A percentile compares a stretch with the other conserved stretches of the same genome.
Conservation (phyloP, 2,888 invertebrate genomes). For the Acanthosepion pharaonis region DNA sequence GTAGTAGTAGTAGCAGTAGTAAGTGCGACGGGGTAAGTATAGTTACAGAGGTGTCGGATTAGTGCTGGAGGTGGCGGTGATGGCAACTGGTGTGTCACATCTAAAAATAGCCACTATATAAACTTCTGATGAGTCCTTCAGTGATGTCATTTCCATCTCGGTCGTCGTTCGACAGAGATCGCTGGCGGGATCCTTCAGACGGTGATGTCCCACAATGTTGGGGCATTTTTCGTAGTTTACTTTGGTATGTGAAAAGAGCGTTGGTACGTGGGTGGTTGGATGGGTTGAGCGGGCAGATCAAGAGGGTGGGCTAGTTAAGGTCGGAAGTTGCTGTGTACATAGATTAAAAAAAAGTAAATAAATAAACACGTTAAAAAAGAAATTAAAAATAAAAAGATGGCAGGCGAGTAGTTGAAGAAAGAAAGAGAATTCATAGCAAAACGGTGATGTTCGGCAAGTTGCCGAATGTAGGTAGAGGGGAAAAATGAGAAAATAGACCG, state of each 20-base stretch:
- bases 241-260: not conserved
- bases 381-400: not conserved
- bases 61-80: not conserved
- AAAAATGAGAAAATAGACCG: too few relatives aligned
- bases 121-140: not conserved
- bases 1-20: not conserved
- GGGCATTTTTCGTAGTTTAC: not conserved
- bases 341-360: not conserved
- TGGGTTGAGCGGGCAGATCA: not conserved
- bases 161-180: not conserved
- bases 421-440: too few relatives aligned
- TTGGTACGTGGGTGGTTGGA: not conserved
- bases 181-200: not conserved
- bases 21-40: not conserved
- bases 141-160: conserved; percentile 6
- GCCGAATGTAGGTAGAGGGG: too few relatives aligned
- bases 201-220: not conserved
- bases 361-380: not conserved
- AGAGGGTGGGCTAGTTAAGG: not conserved
- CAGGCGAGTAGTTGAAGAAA: too few relatives aligned
- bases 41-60: not conserved
- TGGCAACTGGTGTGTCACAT: not conserved
- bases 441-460: too few relatives aligned
- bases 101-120: not conserved
- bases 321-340: not conserved